phyloP scores from a whole-genome alignment of 2,797 vertebrate genomes.

The Eurystomus glaucurus region DNA sequence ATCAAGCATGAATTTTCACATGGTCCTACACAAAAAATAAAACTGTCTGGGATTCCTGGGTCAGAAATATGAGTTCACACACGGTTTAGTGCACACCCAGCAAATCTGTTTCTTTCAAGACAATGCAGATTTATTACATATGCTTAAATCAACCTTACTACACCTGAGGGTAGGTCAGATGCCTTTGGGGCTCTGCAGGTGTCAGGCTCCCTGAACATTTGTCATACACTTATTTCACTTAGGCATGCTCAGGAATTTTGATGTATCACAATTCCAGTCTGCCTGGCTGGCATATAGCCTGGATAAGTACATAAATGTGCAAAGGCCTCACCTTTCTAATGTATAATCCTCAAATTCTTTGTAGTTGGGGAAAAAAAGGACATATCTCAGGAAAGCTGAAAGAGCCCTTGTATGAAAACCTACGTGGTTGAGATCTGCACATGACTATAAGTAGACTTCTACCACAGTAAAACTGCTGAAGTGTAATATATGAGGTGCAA shows the following conservation, averaged over 20 bases:
- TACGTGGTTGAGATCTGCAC: background rate
- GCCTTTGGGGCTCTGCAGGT: background rate
- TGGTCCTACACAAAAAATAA: background rate
- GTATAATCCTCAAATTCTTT: background rate
- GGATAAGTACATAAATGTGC: background rate
- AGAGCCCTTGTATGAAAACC: background rate
- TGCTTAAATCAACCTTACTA: background rate
- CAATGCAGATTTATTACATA: background rate
- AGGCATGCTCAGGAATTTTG: background rate
- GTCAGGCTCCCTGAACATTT: background rate
- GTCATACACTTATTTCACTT: background rate
- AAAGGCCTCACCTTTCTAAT: background rate
- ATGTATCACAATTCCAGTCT: background rate
- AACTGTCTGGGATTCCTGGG: background rate
- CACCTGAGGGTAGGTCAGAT: background rate
- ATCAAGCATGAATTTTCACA: background rate
- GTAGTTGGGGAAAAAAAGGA: background rate
- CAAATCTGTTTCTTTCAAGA: background rate
- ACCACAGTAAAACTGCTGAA: background rate
- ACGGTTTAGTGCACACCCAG: background rate
- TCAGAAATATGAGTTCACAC: background rate
- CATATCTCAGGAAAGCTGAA: background rate
- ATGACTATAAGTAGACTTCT: background rate
- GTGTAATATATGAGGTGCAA: background rate
- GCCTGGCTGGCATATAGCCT: background rate